Evolutionary conservation across 2,888 invertebrate species (phyloP).

Genomic region (Teleogryllus oceanicus): DNA sequence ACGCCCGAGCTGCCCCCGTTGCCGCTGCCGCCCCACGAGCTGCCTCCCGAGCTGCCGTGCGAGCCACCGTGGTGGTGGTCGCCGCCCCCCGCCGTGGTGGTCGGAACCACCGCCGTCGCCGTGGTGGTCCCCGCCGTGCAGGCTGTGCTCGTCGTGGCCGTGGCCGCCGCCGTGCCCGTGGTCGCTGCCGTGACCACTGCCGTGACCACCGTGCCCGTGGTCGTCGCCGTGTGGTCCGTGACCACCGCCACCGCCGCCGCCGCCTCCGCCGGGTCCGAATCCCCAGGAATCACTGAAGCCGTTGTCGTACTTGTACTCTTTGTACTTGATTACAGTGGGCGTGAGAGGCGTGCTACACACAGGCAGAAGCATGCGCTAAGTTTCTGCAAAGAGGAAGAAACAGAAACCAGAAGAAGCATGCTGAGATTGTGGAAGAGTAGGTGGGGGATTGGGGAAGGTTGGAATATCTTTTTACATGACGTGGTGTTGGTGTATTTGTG

Average conservation of each 20-base stretch:
- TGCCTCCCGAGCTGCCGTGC: not conserved
- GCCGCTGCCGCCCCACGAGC: not conserved
- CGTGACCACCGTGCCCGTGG: not conserved
- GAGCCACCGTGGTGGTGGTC: not conserved
- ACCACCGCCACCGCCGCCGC: not conserved
- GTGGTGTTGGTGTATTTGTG: too few relatives aligned
- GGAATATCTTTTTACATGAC: too few relatives aligned
- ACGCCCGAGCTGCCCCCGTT: not conserved
- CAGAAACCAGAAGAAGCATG: slow-evolving; percentile 5
- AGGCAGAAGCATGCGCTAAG: slow-evolving; percentile 18
- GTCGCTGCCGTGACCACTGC: not conserved
- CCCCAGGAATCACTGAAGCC: not conserved
- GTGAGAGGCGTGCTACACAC: slow-evolving; percentile 18
- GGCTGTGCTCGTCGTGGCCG: not conserved
- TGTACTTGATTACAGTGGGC: slow-evolving; percentile 18
- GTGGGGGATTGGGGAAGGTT: too few relatives aligned
- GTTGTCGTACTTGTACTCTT: slow-evolving; percentile 18
- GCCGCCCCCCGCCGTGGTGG: too few relatives aligned
- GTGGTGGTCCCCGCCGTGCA: not conserved
- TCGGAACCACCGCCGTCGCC: not conserved
- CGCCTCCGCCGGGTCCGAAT: not conserved
- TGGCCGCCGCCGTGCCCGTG: not conserved
- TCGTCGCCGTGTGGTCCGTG: not conserved
- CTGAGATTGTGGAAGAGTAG: not conserved
- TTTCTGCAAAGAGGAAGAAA: not conserved